Evolutionary conservation across 2,888 invertebrate species (phyloP).

Genomic region (Acholoe squamosa): DNA sequence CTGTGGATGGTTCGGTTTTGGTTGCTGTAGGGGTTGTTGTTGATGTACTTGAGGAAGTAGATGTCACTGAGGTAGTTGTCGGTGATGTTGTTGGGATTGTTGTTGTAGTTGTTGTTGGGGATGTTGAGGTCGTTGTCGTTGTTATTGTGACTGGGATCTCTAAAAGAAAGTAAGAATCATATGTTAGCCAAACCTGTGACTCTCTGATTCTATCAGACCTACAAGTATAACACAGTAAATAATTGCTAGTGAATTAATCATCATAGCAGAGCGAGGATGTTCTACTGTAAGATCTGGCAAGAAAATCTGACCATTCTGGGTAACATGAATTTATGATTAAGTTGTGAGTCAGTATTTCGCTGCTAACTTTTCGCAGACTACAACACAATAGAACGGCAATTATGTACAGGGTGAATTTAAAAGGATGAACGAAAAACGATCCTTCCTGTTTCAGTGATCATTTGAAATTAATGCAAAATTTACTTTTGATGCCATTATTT

Average conservation of each 20-base stretch:
- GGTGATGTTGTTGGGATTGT: not conserved
- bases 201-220: not conserved
- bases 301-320: not conserved
- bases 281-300: not conserved
- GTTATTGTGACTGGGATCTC: not conserved
- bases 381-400: no score
- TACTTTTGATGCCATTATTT: no score
- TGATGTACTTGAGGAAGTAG: not conserved
- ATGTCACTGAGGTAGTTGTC: not conserved
- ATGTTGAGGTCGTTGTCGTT: not conserved
- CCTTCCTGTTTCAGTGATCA: not conserved
- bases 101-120: not conserved
- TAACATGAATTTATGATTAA: not conserved
- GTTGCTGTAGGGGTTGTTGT: not conserved
- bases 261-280: not conserved
- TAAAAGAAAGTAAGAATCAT: not conserved
- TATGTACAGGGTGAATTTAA: no score
- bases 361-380: not conserved
- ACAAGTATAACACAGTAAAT: not conserved
- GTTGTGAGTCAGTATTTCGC: not conserved
- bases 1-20: not conserved
- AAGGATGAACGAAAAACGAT: no score
- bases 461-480: not conserved
- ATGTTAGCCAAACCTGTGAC: not conserved
- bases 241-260: not conserved